Percentiles rank a stretch among this genome's conserved stretches.
Conservation (phyloP, 2,113 vertebrate genomes). For the Podarcis muralis region DNA sequence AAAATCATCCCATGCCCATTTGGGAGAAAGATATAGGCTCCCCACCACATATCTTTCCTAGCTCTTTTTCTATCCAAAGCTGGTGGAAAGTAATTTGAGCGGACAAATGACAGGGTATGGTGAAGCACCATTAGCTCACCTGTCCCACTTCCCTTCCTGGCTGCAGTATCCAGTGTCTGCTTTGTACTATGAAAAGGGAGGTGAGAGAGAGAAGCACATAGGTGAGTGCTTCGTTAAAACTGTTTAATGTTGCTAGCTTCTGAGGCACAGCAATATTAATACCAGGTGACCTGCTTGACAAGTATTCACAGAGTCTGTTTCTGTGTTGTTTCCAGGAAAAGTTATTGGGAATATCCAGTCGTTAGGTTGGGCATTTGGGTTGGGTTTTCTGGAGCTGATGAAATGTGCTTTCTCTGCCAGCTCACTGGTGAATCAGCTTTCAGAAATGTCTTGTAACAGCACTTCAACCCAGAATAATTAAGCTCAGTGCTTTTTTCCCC, state of each 20-base stretch:
- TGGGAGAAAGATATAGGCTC: background rate
- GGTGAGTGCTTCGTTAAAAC: background rate
- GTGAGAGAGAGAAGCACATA: no score
- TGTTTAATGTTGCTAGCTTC: background rate
- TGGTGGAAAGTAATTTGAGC: no score
- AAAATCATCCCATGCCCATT: background rate
- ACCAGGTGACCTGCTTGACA: background rate
- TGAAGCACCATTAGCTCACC: background rate
- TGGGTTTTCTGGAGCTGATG: background rate
- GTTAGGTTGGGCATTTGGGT: background rate
- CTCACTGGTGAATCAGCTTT: background rate
- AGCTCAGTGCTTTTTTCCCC: no score
- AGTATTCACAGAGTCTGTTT: background rate
- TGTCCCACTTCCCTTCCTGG: background rate
- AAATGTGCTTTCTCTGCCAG: background rate
- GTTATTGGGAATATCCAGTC: background rate
- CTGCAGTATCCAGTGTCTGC: background rate
- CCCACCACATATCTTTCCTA: background rate
- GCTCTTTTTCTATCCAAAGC: background rate
- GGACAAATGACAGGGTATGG: no score
- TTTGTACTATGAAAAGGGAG: background rate
- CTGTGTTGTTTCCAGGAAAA: background rate
- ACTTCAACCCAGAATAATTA: background rate
- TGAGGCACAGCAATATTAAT: background rate
- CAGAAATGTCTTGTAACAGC: background rate